phyloP scores from a whole-genome alignment of 2,113 vertebrate species.

The Xiphophorus hellerii region DNA sequence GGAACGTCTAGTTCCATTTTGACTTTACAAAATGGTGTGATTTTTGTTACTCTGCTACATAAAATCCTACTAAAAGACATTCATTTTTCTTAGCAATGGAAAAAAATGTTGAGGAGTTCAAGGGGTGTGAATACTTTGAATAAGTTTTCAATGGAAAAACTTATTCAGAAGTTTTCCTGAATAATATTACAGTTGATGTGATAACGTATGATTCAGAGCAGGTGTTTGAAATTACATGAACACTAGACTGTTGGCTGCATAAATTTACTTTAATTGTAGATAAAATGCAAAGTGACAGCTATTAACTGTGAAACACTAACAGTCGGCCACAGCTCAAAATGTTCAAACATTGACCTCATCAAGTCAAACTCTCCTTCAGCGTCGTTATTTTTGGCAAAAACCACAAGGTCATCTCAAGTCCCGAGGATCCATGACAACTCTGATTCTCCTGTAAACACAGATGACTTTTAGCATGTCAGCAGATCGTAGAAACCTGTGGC shows the following conservation, averaged over 20 bases:
- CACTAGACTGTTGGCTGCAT: constrained; percentile 17
- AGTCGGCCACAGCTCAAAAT: constrained; percentile 1
- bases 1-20: no score
- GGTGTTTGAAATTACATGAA: constrained; percentile 32
- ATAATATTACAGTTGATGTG: constrained; percentile 6
- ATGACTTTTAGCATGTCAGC: constrained; percentile 57
- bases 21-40: no score
- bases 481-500: constrained; percentile 36
- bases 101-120: background rate
- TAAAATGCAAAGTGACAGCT: constrained; percentile 13
- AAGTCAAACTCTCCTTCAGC: background rate
- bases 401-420: constrained; percentile 32
- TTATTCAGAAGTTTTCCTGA: background rate
- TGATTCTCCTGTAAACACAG: constrained; percentile 60
- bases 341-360: constrained; percentile 15
- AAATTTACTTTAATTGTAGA: background rate
- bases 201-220: constrained; percentile 7
- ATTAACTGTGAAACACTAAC: constrained; percentile 8
- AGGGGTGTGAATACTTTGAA: background rate
- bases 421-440: constrained; percentile 47
- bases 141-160: no score
- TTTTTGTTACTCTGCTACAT: no score
- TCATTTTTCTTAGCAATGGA: no score
- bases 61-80: no score
- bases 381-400: constrained; percentile 14